phyloP scores from a whole-genome alignment of 2,797 vertebrate species.

The Platalea minor region DNA sequence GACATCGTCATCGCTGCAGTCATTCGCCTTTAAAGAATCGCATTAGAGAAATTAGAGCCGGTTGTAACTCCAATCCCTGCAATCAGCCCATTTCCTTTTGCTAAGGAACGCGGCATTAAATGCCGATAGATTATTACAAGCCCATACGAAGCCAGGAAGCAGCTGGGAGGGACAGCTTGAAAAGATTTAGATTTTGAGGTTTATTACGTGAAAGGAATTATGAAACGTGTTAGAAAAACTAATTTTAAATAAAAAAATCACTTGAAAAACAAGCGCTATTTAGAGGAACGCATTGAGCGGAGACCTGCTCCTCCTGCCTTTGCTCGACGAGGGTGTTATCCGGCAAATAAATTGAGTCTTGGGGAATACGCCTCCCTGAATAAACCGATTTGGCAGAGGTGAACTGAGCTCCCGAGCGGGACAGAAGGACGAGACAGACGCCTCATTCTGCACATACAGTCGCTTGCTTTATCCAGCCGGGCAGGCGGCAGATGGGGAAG shows the following conservation, averaged over 20 bases:
- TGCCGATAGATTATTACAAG: neutral
- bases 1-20: neutral
- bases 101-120: neutral
- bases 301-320: neutral
- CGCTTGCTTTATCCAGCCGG: neutral
- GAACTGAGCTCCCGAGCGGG: rapidly evolving
- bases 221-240: neutral
- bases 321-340: rapidly evolving
- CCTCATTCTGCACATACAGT: neutral
- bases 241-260: neutral
- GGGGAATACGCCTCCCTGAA: neutral
- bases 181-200: neutral
- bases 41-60: neutral
- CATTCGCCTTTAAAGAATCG: neutral
- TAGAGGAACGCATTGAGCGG: neutral
- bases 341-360: neutral
- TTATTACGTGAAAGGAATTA: neutral
- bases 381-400: neutral
- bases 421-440: neutral
- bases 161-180: neutral
- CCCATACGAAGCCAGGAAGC: neutral
- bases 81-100: neutral
- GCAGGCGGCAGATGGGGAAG: neutral
- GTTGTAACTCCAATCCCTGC: neutral
- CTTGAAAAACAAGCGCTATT: neutral